Evolutionary conservation across 53 echinoderm and acorn worm genomes (phyloP), one percentile per base, ranked within the genome.

Genomic region (Antedon mediterranea): DNA sequence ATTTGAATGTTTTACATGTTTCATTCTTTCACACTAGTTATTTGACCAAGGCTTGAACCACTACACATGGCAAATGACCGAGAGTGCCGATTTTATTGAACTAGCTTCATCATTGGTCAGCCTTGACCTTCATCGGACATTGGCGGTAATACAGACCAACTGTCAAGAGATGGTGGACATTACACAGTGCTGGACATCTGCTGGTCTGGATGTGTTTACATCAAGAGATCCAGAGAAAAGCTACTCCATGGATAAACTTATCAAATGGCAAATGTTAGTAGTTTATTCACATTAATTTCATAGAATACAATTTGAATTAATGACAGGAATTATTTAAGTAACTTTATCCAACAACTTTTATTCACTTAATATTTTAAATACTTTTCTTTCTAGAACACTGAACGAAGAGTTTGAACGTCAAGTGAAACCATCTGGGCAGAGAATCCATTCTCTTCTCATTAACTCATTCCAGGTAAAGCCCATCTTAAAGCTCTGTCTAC

Each of bases 11-110:
- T n/a, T n/a, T n/a, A 37, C 37, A n/a, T n/a, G n/a, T n/a, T n/a
- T n/a, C n/a, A n/a, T n/a, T 37, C 11, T 37, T 37, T 4, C 37
- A 37, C 11, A 37, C 37, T 11, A 95, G 97, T 81, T 95, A 18
- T 70, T 95, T 37, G 97, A 95, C 71, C 97, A 92, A 88, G 97
- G 97, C 28, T 74, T 95, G 43, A 89, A 77, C 34, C 97, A 95
- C 83, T 95, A 84, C 82, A 95, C 97, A 26, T 95, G 97, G 97
- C 90, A 95, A 81, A 95, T 89, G 34, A 88, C 91, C 4, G 91
- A 95, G 83, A 95, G 91, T 76, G 97, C 90, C 3, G 97, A 95
- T 78, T 95, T 95, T 79, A 95, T 95, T 23, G 97, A 95, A 81
- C 76, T 95, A 7, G 91, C 97, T 42, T 91, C 91, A 9, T 87